Percentiles rank a stretch among this genome's conserved stretches.
Conservation (phyloP, 1,140 invertebrate genomes). For the Telenomus remus region DNA sequence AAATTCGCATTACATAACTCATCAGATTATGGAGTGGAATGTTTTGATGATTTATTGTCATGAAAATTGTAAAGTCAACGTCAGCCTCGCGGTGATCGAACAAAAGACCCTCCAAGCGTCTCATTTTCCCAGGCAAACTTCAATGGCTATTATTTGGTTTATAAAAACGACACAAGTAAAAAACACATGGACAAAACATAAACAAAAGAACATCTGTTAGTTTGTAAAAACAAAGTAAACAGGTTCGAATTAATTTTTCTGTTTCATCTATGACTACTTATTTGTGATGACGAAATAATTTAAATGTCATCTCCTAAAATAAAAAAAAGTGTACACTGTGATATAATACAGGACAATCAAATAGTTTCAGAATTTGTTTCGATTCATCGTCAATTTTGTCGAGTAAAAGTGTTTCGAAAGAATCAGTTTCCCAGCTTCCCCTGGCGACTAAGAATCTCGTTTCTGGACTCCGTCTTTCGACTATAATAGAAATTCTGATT, state of each 20-base stretch:
- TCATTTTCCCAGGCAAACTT: constrained; percentile 14
- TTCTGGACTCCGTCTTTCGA: constrained; percentile 17
- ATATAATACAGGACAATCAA: neutral
- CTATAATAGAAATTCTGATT: constrained; percentile 47
- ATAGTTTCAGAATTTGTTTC: constrained; percentile 1
- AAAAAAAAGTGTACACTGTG: too few species aligned
- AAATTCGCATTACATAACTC: neutral
- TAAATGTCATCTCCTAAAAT: too few species aligned
- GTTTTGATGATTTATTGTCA: constrained; percentile 26
- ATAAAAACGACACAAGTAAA: neutral
- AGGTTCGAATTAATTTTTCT: too few species aligned
- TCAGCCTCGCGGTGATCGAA: constrained; percentile 1
- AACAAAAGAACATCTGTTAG: neutral
- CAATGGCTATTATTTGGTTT: constrained; percentile 5
- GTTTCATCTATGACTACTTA: too few species aligned
- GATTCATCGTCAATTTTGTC: neutral
- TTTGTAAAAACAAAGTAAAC: too few species aligned
- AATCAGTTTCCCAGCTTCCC: constrained; percentile 22
- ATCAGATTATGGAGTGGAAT: constrained; percentile 5
- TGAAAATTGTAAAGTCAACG: constrained; percentile 20
- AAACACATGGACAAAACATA: too few species aligned
- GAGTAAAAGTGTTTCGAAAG: constrained; percentile 6
- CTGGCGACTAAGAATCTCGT: constrained; percentile 9
- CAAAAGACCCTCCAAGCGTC: constrained; percentile 16
- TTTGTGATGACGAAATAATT: too few species aligned